Conservation (phyloP, 2,113 vertebrate species). For the Lonchura striata region DNA sequence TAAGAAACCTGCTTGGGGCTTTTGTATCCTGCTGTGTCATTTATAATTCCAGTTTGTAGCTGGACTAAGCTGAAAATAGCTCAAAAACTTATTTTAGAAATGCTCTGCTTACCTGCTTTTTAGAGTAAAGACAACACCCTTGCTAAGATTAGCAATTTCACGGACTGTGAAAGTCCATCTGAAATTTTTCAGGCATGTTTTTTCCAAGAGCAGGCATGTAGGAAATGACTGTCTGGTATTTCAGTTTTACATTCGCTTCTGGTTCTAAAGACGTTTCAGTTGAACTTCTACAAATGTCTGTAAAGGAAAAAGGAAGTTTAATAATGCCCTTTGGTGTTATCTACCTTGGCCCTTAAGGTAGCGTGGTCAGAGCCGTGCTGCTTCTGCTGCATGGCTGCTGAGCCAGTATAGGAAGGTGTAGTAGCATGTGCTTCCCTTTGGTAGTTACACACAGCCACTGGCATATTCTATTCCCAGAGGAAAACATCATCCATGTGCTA, state of each 20-base stretch:
- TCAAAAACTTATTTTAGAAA: neutral
- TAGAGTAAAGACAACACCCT: neutral
- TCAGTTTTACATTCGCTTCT: neutral
- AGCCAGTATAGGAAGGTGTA: neutral
- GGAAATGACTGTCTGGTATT: neutral
- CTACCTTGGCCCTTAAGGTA: neutral
- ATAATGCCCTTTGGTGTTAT: neutral
- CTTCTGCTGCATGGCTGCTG: neutral
- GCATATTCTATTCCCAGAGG: neutral
- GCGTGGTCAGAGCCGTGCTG: neutral
- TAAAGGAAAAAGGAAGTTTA: neutral
- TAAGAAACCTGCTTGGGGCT: neutral
- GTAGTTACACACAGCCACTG: neutral
- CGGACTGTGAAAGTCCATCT: rapidly evolving
- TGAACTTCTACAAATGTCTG: neutral
- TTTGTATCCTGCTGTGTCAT: neutral
- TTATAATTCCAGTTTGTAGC: neutral
- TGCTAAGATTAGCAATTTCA: neutral
- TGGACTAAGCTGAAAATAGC: neutral
- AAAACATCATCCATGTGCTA: neutral
- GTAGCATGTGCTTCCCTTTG: neutral
- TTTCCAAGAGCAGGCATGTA: neutral
- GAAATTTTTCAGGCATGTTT: neutral
- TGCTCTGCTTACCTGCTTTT: neutral
- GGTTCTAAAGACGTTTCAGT: neutral